A percentile compares a stretch with the other conserved stretches of the same genome.
Conservation (phyloP, 1,140 invertebrate genomes). For the Melitaea cinxia region DNA sequence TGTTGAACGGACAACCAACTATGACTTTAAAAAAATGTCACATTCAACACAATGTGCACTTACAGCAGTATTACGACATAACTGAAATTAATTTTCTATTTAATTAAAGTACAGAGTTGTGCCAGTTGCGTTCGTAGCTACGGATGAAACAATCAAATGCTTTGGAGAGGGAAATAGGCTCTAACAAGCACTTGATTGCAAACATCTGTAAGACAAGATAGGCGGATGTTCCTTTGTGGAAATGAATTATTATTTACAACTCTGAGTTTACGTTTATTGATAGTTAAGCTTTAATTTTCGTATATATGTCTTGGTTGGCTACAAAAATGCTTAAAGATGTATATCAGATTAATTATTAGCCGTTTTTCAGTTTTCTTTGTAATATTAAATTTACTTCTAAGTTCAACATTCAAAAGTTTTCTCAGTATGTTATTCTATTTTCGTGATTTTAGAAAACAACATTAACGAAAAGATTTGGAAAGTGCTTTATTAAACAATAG, state of each 20-base stretch:
- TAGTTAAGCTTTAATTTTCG: background rate
- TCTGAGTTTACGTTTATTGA: background rate
- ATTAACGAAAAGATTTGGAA: too few relatives aligned
- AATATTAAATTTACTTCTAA: too few relatives aligned
- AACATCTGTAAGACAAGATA: background rate
- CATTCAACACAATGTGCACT: background rate
- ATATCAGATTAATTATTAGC: too few relatives aligned
- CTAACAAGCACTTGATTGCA: constrained; percentile 8
- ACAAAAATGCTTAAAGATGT: too few relatives aligned
- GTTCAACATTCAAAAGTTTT: too few relatives aligned
- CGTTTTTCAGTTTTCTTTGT: too few relatives aligned
- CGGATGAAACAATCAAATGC: constrained; percentile 31
- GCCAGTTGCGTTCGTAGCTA: constrained; percentile 10
- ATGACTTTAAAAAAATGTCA: background rate
- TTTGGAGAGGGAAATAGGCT: constrained; percentile 26
- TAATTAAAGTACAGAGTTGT: constrained; percentile 24
- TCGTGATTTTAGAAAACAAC: too few relatives aligned
- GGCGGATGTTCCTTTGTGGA: constrained; percentile 2
- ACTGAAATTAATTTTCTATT: constrained; percentile 4
- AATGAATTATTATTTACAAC: background rate
- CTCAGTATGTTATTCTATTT: too few relatives aligned
- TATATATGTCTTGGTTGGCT: too few relatives aligned
- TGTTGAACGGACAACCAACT: background rate
- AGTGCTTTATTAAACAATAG: too few relatives aligned
- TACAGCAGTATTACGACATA: background rate